Conservation (phyloP, 1,140 invertebrate species). For the Lamellibrachia luymesi region DNA sequence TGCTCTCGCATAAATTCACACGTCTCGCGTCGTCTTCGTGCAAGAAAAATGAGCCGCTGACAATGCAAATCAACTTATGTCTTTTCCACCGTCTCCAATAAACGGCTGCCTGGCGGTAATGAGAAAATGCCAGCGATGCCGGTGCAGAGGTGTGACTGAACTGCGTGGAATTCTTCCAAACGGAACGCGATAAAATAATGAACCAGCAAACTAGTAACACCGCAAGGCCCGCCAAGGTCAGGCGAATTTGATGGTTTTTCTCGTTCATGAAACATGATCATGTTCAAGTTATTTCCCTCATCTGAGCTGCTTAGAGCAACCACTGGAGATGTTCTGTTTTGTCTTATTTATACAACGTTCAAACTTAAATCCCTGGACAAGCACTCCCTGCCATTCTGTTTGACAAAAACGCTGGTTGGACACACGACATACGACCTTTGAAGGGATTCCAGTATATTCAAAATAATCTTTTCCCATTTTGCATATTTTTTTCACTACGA, state of each 20-base stretch:
- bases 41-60: neutral
- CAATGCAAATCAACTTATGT: conserved; percentile 5
- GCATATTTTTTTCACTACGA: neutral
- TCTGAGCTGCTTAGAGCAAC: neutral
- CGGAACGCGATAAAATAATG: neutral
- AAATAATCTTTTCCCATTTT: neutral
- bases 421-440: neutral
- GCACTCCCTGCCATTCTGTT: neutral
- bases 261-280: neutral
- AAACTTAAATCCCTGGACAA: neutral
- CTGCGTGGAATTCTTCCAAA: neutral
- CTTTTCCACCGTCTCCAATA: conserved; percentile 4
- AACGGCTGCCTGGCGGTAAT: neutral
- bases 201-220: neutral
- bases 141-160: neutral
- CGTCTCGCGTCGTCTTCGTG: neutral
- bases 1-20: conserved; percentile 4
- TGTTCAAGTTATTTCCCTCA: neutral
- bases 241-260: neutral
- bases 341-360: neutral
- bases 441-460: neutral
- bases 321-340: neutral
- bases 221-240: neutral
- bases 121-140: neutral
- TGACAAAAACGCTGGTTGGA: neutral